Conservation (phyloP, 2,888 invertebrate species). For the Drosophila subsilvestris region DNA sequence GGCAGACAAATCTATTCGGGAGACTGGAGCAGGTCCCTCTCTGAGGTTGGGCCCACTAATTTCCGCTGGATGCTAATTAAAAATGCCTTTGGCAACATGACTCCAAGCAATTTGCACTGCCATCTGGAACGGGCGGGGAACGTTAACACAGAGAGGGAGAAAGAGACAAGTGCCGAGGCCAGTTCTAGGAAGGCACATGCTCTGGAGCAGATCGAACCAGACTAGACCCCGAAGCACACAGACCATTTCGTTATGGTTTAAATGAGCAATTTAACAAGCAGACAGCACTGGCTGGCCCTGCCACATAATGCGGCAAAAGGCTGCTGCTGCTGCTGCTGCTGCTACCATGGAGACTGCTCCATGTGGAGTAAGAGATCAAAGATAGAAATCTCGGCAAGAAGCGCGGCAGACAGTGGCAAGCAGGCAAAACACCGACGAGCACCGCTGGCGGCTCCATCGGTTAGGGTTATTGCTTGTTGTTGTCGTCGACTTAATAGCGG, state of each 20-base stretch:
- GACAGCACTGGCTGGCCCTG: constrained; percentile 59
- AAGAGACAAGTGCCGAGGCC: constrained; percentile 13
- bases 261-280: constrained; percentile 79
- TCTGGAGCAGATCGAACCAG: constrained; percentile 47
- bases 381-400: constrained; percentile 81
- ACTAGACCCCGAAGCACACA: constrained; percentile 10
- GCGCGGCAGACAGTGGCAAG: constrained; percentile 76
- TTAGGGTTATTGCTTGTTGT: constrained; percentile 80
- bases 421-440: constrained; percentile 43
- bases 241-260: constrained; percentile 75
- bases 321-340: constrained; percentile 16
- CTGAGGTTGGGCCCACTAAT: constrained; percentile 51
- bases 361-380: constrained; percentile 83
- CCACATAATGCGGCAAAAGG: constrained; percentile 44
- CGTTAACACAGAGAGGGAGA: constrained; percentile 4
- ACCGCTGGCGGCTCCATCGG: constrained; percentile 55
- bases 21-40: constrained; percentile 12
- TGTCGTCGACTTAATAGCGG: constrained; percentile 81
- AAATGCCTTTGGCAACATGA: constrained; percentile 62
- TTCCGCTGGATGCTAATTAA: constrained; percentile 76
- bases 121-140: constrained; percentile 17
- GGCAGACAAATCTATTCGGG: constrained; percentile 25
- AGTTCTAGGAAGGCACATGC: constrained; percentile 77
- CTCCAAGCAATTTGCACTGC: constrained; percentile 69
- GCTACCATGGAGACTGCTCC: constrained; percentile 52